These are phyloP conservation scores for Trididemnum miniatum DNA, from an alignment of 23 tunicate species.

Conservation along the genomic window DNA sequence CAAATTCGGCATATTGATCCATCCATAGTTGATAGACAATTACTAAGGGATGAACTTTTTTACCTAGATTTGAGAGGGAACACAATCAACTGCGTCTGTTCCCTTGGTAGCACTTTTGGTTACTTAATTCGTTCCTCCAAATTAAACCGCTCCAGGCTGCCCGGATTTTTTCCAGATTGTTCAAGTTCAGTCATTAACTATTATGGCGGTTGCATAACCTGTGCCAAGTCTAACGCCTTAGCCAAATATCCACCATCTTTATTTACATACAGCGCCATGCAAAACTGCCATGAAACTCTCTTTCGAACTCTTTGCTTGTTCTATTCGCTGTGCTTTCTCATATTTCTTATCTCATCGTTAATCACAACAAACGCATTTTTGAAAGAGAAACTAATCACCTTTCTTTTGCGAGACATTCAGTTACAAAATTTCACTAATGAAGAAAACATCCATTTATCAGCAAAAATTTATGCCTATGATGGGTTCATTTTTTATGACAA, in stretches of 20 bases:
- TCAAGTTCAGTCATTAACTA: slow-evolving; percentile 1
- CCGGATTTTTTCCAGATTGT: slow-evolving; percentile 35
- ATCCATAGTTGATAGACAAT: background rate
- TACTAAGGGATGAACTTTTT: background rate
- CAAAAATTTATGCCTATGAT: background rate
- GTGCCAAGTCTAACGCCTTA: background rate
- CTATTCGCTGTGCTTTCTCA: background rate
- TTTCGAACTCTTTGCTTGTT: background rate
- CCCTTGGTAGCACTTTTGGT: slow-evolving; percentile 13
- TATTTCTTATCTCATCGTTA: background rate
- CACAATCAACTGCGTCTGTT: slow-evolving; percentile 12
- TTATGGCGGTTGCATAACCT: slow-evolving; percentile 35
- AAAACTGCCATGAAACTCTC: background rate
- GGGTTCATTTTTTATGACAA: slow-evolving; percentile 30
- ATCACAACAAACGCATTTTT: background rate
- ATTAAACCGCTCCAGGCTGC: background rate
- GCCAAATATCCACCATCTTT: background rate
- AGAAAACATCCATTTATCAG: background rate
- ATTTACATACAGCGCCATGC: background rate
- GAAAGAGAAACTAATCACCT: background rate
- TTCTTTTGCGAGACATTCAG: background rate
- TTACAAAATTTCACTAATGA: background rate
- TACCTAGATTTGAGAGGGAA: slow-evolving; percentile 41
- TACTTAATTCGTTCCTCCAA: slow-evolving; percentile 3
- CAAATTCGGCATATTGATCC: slow-evolving; percentile 1